A percentile compares a stretch with the other conserved stretches of the same genome.
Conservation (phyloP, 2,797 vertebrate species). For the Nothura maculosa region DNA sequence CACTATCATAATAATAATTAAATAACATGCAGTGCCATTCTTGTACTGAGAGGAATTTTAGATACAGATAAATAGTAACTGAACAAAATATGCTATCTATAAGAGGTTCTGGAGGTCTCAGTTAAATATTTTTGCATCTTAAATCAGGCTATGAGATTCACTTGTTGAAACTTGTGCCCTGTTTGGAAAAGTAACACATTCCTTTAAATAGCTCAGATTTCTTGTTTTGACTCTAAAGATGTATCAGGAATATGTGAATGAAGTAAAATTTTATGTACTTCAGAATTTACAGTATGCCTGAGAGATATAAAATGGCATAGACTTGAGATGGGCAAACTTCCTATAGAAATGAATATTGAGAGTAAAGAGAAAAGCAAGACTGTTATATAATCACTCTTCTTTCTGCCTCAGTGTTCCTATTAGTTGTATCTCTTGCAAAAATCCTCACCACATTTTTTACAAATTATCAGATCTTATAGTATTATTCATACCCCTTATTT, state of each 20-base stretch:
- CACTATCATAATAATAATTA: constrained; percentile 37
- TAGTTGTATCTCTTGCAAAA: constrained; percentile 24
- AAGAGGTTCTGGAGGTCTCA: not conserved
- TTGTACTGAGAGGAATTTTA: constrained; percentile 39
- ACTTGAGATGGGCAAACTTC: constrained; percentile 58
- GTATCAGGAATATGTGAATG: not conserved
- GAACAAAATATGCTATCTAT: constrained; percentile 9
- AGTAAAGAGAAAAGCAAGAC: constrained; percentile 28
- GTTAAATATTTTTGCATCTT: constrained; percentile 23
- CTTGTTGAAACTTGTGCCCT: constrained; percentile 62
- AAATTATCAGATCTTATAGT: constrained; percentile 32
- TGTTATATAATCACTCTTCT: constrained; percentile 54
- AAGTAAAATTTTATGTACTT: not conserved
- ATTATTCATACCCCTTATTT: not conserved
- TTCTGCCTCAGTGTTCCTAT: constrained; percentile 21
- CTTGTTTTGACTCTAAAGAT: constrained; percentile 7
- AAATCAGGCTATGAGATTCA: constrained; percentile 34
- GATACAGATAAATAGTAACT: constrained; percentile 47
- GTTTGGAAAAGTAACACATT: constrained; percentile 47
- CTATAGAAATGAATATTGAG: constrained; percentile 26
- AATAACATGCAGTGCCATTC: not conserved
- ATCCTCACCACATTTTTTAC: constrained; percentile 26
- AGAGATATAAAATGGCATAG: not conserved
- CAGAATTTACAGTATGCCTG: not conserved
- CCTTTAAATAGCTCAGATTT: constrained; percentile 53